Conservation (phyloP, 2,113 vertebrate genomes). For the Dissostichus mawsoni region DNA sequence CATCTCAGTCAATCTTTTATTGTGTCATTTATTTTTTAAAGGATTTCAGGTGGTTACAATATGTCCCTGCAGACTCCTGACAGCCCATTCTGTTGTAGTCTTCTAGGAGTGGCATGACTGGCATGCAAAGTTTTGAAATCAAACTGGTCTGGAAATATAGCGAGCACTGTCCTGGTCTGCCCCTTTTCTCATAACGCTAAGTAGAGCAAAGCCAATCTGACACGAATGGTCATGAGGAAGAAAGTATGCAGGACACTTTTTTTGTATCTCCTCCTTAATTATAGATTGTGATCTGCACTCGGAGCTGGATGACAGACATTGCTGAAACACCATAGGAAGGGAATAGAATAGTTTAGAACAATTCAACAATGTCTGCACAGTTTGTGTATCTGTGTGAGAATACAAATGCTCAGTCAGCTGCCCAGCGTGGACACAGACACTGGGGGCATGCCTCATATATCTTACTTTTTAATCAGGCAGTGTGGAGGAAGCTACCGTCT, state of each 20-base stretch:
- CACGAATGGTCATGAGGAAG: conserved; percentile 9
- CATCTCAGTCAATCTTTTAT: conserved; percentile 15
- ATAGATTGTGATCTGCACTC: conserved; percentile 22
- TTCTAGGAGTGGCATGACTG: conserved; percentile 43
- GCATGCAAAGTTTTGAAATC: conserved; percentile 49
- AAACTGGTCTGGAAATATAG: conserved; percentile 70
- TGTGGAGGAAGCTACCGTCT: conserved; percentile 50
- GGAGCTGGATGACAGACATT: conserved; percentile 9
- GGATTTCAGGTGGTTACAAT: conserved; percentile 17
- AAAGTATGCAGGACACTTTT: conserved; percentile 1
- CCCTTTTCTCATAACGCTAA: conserved; percentile 50
- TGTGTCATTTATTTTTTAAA: conserved; percentile 12
- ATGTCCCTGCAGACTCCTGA: conserved; percentile 53
- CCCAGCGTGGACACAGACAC: neutral
- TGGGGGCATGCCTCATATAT: conserved; percentile 44
- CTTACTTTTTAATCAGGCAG: conserved; percentile 71
- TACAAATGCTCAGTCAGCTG: conserved; percentile 32
- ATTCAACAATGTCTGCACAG: neutral
- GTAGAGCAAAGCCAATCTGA: conserved; percentile 38
- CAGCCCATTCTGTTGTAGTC: conserved; percentile 60
- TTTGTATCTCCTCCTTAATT: conserved; percentile 26
- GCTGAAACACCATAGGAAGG: neutral
- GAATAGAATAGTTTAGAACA: conserved; percentile 17
- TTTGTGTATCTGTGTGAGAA: neutral
- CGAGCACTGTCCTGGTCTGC: conserved; percentile 50